Evolutionary conservation across 2,113 vertebrate genomes (phyloP).

Genomic region (Bothrops jararaca): DNA sequence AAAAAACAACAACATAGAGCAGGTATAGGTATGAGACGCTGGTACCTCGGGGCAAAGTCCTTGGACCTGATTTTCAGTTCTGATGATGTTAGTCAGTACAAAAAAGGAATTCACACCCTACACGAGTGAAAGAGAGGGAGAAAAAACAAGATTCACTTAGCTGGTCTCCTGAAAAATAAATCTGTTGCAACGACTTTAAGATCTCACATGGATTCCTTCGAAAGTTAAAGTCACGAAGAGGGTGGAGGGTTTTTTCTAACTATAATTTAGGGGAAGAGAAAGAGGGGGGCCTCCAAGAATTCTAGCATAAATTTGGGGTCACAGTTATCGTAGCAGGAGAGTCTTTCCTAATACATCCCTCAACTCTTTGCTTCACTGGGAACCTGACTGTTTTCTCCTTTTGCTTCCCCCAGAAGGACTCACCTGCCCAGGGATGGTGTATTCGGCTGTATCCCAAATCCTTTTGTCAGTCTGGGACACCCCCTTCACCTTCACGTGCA

Average conservation of each 20-base stretch:
- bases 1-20: background rate
- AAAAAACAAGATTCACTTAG: background rate
- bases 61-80: slow-evolving; percentile 72
- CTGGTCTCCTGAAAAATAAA: background rate
- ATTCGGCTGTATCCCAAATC: slow-evolving; percentile 75
- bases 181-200: background rate
- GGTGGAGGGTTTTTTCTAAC: background rate
- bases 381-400: background rate
- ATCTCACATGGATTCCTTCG: background rate
- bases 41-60: slow-evolving; percentile 75
- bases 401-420: slow-evolving; percentile 20
- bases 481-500: slow-evolving; percentile 74
- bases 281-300: background rate
- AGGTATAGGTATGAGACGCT: background rate
- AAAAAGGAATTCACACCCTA: slow-evolving; percentile 78
- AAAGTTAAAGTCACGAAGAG: background rate
- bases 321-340: background rate
- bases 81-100: slow-evolving; percentile 73
- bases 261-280: background rate
- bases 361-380: background rate
- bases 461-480: slow-evolving; percentile 55
- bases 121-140: background rate
- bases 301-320: background rate
- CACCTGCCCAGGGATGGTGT: slow-evolving; percentile 67
- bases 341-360: background rate